phyloP scores from a whole-genome alignment of 2,888 invertebrate species.

The Leptarthrus brevirostris region DNA sequence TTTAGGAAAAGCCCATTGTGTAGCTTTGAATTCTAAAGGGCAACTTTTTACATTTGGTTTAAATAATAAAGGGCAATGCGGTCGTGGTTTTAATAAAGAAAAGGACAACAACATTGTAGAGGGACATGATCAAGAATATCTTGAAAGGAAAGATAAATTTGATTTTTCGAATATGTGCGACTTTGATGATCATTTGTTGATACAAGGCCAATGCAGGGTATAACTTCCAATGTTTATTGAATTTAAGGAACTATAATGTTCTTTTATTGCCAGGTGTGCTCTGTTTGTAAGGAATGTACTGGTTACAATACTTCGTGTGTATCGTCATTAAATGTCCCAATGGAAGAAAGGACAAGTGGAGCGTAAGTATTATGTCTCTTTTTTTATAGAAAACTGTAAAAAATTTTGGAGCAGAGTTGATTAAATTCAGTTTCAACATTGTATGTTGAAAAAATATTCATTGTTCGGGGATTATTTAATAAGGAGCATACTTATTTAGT shows the following conservation, averaged over 20 bases:
- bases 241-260: neutral
- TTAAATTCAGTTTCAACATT: too few relatives aligned
- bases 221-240: constrained; percentile 55
- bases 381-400: neutral
- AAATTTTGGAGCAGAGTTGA: too few relatives aligned
- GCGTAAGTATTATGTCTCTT: constrained; percentile 73
- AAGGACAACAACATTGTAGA: constrained; percentile 69
- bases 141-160: constrained; percentile 58
- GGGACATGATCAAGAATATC: constrained; percentile 44
- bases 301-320: constrained; percentile 88
- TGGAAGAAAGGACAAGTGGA: constrained; percentile 85
- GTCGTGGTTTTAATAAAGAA: constrained; percentile 79
- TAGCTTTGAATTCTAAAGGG: constrained; percentile 87
- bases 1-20: constrained; percentile 96
- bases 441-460: too few relatives aligned
- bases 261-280: constrained; percentile 73
- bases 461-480: too few relatives aligned
- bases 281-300: constrained; percentile 91
- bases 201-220: constrained; percentile 66
- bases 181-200: constrained; percentile 70
- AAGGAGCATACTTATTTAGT: too few relatives aligned
- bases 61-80: constrained; percentile 98
- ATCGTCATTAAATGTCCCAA: constrained; percentile 73
- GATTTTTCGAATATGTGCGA: constrained; percentile 67
- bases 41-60: constrained; percentile 95